Conservation (phyloP, 2,797 vertebrate genomes). For the Calcarius lapponicus region DNA sequence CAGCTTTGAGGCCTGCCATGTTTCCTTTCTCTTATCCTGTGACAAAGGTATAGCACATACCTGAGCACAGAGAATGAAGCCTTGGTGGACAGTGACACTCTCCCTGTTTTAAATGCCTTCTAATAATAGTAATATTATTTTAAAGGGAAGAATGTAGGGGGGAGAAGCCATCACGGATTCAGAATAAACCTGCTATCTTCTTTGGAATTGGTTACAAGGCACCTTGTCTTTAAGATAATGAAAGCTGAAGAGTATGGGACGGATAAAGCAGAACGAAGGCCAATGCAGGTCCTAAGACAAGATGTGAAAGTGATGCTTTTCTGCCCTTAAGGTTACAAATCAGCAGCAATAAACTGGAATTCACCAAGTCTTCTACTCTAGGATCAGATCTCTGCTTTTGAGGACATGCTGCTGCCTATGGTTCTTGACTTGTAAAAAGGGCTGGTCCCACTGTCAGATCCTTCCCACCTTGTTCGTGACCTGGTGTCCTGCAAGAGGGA, state of each 20-base stretch:
- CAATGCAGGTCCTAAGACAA: not conserved
- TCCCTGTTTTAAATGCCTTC: not conserved
- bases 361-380: not conserved
- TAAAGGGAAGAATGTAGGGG: not conserved
- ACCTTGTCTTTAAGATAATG: not conserved
- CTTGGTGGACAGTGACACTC: not conserved
- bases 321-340: not conserved
- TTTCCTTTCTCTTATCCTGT: not conserved
- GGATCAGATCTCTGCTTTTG: not conserved
- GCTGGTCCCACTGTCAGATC: not conserved
- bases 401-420: not conserved
- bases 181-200: not conserved
- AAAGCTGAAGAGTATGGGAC: not conserved
- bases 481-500: not conserved
- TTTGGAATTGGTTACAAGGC: not conserved
- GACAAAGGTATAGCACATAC: not conserved
- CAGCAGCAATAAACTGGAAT: not conserved
- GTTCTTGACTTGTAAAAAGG: not conserved
- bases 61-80: not conserved
- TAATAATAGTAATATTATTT: conserved; percentile 34
- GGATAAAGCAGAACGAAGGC: not conserved
- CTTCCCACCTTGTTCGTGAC: not conserved
- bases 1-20: not conserved
- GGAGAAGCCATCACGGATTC: not conserved
- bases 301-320: not conserved